phyloP scores from a whole-genome alignment of 2,888 invertebrate species.

The Bellardia pandia region DNA sequence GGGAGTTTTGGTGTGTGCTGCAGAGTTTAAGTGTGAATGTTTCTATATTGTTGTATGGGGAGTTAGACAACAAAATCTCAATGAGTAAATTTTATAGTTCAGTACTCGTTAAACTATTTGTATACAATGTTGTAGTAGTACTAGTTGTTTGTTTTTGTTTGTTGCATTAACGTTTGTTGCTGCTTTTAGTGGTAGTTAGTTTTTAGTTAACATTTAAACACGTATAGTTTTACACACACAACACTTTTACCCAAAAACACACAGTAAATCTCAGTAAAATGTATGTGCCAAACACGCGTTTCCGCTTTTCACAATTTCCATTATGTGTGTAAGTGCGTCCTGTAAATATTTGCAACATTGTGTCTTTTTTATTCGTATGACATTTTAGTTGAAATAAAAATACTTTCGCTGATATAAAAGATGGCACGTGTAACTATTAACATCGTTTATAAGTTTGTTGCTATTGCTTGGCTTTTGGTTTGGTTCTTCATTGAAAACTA shows the following conservation, averaged over 20 bases:
- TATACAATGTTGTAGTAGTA: slow-evolving; percentile 37
- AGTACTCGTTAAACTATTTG: slow-evolving; percentile 68
- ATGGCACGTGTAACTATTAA: slow-evolving; percentile 71
- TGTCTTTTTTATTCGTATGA: slow-evolving; percentile 31
- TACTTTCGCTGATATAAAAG: slow-evolving; percentile 57
- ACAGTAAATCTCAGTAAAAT: slow-evolving; percentile 36
- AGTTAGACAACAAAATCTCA: slow-evolving; percentile 66
- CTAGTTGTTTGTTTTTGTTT: slow-evolving; percentile 7
- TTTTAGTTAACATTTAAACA: slow-evolving; percentile 53
- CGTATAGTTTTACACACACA: slow-evolving; percentile 29
- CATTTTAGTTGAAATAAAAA: slow-evolving; percentile 44
- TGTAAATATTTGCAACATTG: slow-evolving; percentile 39
- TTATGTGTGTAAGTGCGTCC: neutral
- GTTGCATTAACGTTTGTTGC: slow-evolving; percentile 24
- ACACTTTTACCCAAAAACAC: slow-evolving; percentile 32
- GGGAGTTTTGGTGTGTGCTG: neutral
- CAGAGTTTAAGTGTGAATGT: slow-evolving; percentile 10
- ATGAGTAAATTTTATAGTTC: slow-evolving; percentile 70
- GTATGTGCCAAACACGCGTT: slow-evolving; percentile 2
- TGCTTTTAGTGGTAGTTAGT: slow-evolving; percentile 44
- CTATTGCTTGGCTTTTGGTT: slow-evolving; percentile 6
- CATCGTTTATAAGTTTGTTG: slow-evolving; percentile 57
- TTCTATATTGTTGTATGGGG: slow-evolving; percentile 41
- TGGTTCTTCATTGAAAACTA: neutral
- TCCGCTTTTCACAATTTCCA: slow-evolving; percentile 47